Conservation (phyloP, 1,140 invertebrate genomes). For the Bombus waltoni region DNA sequence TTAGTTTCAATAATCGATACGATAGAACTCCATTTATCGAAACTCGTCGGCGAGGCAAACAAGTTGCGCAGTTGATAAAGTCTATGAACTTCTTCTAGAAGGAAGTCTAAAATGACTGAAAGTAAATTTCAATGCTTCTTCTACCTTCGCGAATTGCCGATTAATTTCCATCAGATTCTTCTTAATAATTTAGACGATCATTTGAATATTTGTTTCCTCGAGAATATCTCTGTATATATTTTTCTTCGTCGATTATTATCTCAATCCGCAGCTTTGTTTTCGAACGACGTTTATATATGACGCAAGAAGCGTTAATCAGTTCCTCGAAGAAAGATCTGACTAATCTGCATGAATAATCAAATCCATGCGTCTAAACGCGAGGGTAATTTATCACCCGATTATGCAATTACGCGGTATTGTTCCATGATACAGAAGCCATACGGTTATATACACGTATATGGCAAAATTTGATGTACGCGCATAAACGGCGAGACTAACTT, state of each 20-base stretch:
- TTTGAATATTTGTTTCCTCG: not conserved
- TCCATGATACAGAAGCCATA: not conserved
- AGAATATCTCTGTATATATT: not conserved
- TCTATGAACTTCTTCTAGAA: too few relatives aligned
- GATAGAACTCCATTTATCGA: not conserved
- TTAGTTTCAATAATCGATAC: not conserved
- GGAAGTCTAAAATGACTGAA: too few relatives aligned
- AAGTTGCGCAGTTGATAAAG: too few relatives aligned
- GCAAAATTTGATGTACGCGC: not conserved
- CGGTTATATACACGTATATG: not conserved
- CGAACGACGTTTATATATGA: not conserved
- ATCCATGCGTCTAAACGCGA: not conserved
- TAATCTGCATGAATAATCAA: conserved; percentile 11
- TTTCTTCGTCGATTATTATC: not conserved
- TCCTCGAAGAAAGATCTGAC: conserved; percentile 5
- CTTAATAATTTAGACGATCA: too few relatives aligned
- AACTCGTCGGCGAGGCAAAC: not conserved
- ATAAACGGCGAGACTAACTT: not conserved
- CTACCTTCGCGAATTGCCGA: too few relatives aligned
- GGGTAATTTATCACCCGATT: conserved; percentile 8
- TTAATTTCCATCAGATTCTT: too few relatives aligned
- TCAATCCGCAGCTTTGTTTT: not conserved
- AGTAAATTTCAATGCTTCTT: too few relatives aligned
- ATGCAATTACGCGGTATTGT: not conserved
- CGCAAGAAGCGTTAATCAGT: not conserved